Evolutionary conservation across 1,140 invertebrate species (phyloP).

Genomic region (Linepithema humile): DNA sequence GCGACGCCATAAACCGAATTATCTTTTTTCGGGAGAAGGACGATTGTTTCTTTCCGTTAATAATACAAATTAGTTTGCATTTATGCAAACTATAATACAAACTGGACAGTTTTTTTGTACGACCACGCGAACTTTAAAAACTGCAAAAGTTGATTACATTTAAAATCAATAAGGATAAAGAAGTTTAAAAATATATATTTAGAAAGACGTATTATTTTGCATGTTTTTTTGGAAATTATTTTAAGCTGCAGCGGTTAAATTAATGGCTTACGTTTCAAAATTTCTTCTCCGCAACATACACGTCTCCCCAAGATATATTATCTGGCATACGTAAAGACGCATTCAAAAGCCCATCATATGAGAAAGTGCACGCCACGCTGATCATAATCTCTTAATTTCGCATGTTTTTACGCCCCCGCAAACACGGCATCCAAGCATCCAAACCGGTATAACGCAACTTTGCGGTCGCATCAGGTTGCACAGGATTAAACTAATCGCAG

Average conservation of each 20-base stretch:
- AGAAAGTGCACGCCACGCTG: slow-evolving; percentile 42
- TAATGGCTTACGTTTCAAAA: slow-evolving; percentile 51
- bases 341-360: slow-evolving; percentile 42
- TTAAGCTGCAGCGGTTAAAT: slow-evolving; percentile 27
- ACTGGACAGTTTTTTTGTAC: not conserved
- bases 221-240: not conserved
- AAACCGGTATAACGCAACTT: slow-evolving; percentile 54
- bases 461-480: slow-evolving; percentile 16
- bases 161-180: no score
- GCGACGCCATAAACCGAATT: not conserved
- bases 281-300: slow-evolving; percentile 20
- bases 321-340: slow-evolving; percentile 41
- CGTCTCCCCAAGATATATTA: slow-evolving; percentile 39
- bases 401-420: slow-evolving; percentile 56
- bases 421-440: not conserved
- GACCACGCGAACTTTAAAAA: not conserved
- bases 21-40: not conserved
- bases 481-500: slow-evolving; percentile 52
- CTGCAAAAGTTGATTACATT: not conserved
- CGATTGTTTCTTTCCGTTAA: not conserved
- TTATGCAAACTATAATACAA: not conserved
- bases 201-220: not conserved
- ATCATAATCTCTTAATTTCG: slow-evolving; percentile 59
- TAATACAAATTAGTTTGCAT: not conserved
- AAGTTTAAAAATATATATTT: not conserved